A percentile compares a stretch with the other conserved stretches of the same genome.
Evolutionary conservation across 2,113 vertebrate species (phyloP).

Genomic region (Vulpes lagopus): DNA sequence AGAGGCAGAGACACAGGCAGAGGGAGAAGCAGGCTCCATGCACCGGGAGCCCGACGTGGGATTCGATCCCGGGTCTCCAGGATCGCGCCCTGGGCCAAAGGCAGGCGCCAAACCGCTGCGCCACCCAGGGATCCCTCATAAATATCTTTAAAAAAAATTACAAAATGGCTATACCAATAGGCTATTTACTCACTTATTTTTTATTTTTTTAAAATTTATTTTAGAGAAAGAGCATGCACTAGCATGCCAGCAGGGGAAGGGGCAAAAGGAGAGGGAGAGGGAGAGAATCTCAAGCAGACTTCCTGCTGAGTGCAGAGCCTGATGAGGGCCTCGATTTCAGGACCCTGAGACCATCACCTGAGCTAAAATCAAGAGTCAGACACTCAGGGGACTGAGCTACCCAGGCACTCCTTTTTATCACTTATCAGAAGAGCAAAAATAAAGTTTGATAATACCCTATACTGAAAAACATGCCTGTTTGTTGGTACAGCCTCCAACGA

Average conservation of each 20-base stretch:
- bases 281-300: background rate
- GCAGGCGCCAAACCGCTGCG: too few relatives aligned
- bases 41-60: too few relatives aligned
- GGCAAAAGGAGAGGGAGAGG: background rate
- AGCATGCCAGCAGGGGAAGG: background rate
- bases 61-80: too few relatives aligned
- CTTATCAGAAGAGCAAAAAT: background rate
- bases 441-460: background rate
- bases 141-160: background rate
- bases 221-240: background rate
- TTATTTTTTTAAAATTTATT: background rate
- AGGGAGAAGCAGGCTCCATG: too few relatives aligned
- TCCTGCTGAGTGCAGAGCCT: background rate
- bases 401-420: background rate
- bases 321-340: background rate
- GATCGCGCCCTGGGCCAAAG: too few relatives aligned
- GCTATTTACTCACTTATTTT: background rate
- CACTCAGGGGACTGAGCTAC: background rate
- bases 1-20: too few relatives aligned
- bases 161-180: background rate
- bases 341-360: background rate
- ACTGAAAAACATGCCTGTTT: background rate
- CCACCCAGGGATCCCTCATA: too few relatives aligned
- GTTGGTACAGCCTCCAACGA: background rate
- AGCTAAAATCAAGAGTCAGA: background rate